These are phyloP conservation scores for Hesperophylax magnus DNA, from an alignment of 1,140 invertebrate species.

Conservation along the genomic window DNA sequence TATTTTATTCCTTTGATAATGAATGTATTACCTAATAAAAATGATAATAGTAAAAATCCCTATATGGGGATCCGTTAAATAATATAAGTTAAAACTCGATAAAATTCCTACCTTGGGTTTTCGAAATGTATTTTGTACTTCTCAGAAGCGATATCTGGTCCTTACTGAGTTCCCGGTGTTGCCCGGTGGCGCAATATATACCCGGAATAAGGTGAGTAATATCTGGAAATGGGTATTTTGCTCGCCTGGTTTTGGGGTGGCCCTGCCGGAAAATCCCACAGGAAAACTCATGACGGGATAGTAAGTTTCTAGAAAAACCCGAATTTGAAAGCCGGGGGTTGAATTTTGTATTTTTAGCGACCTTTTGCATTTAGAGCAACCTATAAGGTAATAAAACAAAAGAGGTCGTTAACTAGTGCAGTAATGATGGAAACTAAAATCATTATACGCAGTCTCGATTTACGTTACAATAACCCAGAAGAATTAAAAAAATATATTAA, in stretches of 20 bases:
- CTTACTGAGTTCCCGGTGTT: not conserved
- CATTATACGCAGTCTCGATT: too few relatives aligned
- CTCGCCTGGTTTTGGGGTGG: not conserved
- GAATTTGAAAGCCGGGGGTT: not conserved
- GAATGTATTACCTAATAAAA: too few relatives aligned
- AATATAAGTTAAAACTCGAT: not conserved
- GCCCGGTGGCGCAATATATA: slow-evolving; percentile 8
- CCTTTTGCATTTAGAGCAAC: too few relatives aligned
- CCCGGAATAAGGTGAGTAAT: slow-evolving; percentile 27
- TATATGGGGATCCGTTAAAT: too few relatives aligned
- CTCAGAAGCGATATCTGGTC: not conserved
- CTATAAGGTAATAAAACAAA: too few relatives aligned
- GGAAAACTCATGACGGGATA: not conserved
- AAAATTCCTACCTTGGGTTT: not conserved
- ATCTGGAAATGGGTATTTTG: not conserved
- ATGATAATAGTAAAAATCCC: too few relatives aligned
- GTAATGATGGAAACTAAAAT: too few relatives aligned
- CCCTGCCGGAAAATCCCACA: not conserved
- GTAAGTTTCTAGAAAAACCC: not conserved
- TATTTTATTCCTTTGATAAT: too few relatives aligned
- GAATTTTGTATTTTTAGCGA: not conserved
- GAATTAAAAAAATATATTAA: too few relatives aligned
- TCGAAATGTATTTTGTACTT: not conserved
- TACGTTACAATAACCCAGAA: too few relatives aligned
- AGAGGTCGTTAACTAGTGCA: too few relatives aligned